Percentiles rank a stretch among this genome's conserved stretches.
These are phyloP conservation scores for Marcusenius ussheri DNA, from an alignment of 2,113 vertebrate genomes.

Conservation along the genomic window DNA sequence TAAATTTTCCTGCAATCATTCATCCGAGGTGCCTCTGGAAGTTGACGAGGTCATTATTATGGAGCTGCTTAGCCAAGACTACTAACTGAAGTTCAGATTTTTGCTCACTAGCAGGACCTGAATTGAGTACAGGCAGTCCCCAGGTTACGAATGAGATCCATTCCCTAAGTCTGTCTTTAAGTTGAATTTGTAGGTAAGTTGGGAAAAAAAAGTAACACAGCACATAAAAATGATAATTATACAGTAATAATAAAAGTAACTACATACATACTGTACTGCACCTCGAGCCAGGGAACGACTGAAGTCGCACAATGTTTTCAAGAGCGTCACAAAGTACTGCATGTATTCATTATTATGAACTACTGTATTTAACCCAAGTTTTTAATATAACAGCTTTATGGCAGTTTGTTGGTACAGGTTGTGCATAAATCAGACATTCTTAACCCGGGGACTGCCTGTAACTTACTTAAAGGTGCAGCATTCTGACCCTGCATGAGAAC, in stretches of 20 bases:
- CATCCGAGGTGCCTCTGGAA: not conserved
- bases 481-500: not conserved
- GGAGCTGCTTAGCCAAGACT: not conserved
- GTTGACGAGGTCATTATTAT: not conserved
- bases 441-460: not conserved
- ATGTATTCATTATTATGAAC: not conserved
- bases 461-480: not conserved
- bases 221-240: not conserved
- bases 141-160: not conserved
- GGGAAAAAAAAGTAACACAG: not conserved
- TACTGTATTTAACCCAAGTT: not conserved
- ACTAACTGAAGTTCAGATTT: not conserved
- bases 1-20: not conserved
- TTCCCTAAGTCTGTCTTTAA: not conserved
- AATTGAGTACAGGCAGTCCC: not conserved
- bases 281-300: not conserved
- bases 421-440: not conserved
- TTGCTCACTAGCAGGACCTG: not conserved
- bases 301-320: not conserved
- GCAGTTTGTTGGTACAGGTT: not conserved
- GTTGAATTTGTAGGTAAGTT: not conserved
- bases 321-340: not conserved
- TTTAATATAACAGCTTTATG: not conserved
- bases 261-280: not conserved
- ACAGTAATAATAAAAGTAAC: not conserved